Base-by-base conservation (phyloP, 2,888 invertebrate genomes). In the Himalopsyche japonica region DNA sequence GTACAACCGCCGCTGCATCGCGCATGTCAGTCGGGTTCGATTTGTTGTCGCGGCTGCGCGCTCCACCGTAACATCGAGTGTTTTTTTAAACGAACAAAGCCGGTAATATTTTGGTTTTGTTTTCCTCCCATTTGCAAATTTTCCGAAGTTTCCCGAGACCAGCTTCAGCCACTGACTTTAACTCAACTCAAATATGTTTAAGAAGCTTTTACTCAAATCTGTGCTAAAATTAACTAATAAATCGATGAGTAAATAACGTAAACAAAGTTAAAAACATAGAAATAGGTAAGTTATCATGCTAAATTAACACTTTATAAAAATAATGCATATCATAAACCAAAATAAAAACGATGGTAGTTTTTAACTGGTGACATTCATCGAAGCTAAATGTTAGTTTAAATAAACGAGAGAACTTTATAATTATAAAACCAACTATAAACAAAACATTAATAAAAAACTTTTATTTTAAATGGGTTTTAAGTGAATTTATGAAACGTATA, bases 1-100 rank as follows among this genome's bases (percentile, higher is more conserved):
- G 82, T 30, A n/a, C 7, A n/a, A 76, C 24, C 79, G 70, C 70
- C 70, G 49, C 32, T 37, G 76, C 79, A 76, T 70, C 70, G 49
- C 32, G 47, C 18, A 49, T 24, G 82, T 80, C 83, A 86, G 85
- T 83, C 85, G 57, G 86, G 82, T 86, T 86, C 86, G 85, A 86
- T 86, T 82, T 82, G 80, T 85, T 76, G 85, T 49, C 57, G 84
- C 81, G 86, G 84, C 82, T 83, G 86, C 86, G 86, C 82, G 86
- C 81, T 20, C 32, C 34, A 32, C 80, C 18, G 70, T 12, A 47
- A 57, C 20, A 57, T 20, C 20, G 57, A 20, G 57, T 20, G 57
- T 57, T 10, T 57, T 20, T 10, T 20, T 5, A 57, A 20, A 57
- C 30, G 34, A 70, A 76, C 34, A 57, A 64, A 37, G 20, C 34